Evolutionary conservation across 2,797 vertebrate species (phyloP).

Genomic region (Anomalospiza imberbis): DNA sequence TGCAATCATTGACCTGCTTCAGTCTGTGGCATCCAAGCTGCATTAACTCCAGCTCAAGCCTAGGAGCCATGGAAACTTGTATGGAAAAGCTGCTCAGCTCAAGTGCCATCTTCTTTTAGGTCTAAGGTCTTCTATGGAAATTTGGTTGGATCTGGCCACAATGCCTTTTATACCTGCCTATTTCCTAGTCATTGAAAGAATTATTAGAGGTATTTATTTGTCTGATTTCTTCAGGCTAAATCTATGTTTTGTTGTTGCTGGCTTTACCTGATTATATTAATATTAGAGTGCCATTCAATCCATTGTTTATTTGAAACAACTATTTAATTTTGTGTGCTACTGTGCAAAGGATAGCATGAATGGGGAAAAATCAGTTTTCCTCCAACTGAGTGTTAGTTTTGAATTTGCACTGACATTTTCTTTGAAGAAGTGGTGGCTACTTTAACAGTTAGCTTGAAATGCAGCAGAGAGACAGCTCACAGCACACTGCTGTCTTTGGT

Average conservation of each 20-base stretch:
- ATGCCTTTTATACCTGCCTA: not conserved
- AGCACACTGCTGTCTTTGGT: not conserved
- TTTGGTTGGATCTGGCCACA: not conserved
- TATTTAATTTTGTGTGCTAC: not conserved
- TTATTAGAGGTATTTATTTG: not conserved
- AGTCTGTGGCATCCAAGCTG: not conserved
- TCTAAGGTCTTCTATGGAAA: not conserved
- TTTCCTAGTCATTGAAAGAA: not conserved
- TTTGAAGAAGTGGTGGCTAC: not conserved
- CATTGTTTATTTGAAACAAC: not conserved
- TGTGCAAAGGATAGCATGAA: not conserved
- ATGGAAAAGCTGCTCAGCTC: not conserved
- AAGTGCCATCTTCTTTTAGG: not conserved
- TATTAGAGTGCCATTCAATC: not conserved
- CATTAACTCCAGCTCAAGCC: not conserved
- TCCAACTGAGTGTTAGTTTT: not conserved
- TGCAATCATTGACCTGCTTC: not conserved
- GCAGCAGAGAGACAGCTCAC: not conserved
- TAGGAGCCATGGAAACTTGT: not conserved
- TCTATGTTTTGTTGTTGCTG: not conserved
- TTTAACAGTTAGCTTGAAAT: not conserved
- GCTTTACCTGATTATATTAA: not conserved
- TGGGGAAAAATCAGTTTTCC: not conserved
- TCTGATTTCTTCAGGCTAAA: not conserved
- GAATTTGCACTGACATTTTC: not conserved